Conservation (phyloP, 2,797 vertebrate species). For the Thalassophryne amazonica region DNA sequence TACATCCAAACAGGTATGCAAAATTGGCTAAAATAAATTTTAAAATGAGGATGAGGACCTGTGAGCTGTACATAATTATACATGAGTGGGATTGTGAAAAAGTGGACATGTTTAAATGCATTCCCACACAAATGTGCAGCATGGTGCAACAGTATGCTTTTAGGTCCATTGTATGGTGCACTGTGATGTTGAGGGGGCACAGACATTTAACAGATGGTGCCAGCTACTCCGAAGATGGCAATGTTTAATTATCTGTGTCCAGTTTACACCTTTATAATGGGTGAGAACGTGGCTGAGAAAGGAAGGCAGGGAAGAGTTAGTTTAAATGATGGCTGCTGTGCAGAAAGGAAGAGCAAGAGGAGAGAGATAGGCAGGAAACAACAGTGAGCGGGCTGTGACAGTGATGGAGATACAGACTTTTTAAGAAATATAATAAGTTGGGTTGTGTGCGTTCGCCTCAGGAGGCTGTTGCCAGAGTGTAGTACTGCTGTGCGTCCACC, state of each 20-base stretch:
- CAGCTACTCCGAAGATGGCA: conserved; percentile 68
- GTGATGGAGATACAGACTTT: not conserved
- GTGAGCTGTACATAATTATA: not conserved
- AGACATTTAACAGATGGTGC: conserved; percentile 71
- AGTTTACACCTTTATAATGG: conserved; percentile 74
- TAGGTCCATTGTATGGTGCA: conserved; percentile 41
- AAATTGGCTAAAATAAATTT: not conserved
- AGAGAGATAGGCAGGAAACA: conserved; percentile 4
- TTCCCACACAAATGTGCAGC: conserved; percentile 38
- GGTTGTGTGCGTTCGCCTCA: not conserved
- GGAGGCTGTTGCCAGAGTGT: conserved; percentile 9
- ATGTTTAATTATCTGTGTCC: conserved; percentile 79
- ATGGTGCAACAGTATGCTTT: conserved; percentile 35
- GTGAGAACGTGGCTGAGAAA: conserved; percentile 41
- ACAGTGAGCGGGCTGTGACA: not conserved
- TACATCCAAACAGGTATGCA: not conserved
- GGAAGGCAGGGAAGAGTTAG: conserved; percentile 10
- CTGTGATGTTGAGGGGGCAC: conserved; percentile 68
- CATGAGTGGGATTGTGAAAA: not conserved
- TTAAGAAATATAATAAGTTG: not conserved
- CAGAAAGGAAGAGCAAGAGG: not conserved
- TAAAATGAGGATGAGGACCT: not conserved
- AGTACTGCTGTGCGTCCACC: conserved; percentile 1
- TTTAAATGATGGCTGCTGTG: conserved; percentile 21
- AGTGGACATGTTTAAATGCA: not conserved